Evolutionary conservation across 2,797 vertebrate species (phyloP).

Genomic region (Knipowitschia caucasica): DNA sequence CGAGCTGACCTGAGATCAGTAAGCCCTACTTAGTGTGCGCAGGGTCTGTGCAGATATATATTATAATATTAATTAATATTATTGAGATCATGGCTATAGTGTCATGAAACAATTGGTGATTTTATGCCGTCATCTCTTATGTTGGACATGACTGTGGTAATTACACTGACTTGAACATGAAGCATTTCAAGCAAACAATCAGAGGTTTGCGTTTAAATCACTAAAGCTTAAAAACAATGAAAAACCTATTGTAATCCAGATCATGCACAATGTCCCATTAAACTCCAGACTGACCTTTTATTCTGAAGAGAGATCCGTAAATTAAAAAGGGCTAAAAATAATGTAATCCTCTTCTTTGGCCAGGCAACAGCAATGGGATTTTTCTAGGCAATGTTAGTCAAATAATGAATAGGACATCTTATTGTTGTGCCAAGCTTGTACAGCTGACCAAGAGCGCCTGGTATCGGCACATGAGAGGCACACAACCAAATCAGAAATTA

Average conservation of each 20-base stretch:
- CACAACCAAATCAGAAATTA: too few relatives aligned
- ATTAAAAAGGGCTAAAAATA: slow-evolving; percentile 67
- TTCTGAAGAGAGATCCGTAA: slow-evolving; percentile 60
- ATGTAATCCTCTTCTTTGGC: slow-evolving; percentile 58
- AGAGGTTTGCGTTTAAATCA: slow-evolving; percentile 42
- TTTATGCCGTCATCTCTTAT: slow-evolving; percentile 12
- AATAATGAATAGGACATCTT: too few relatives aligned
- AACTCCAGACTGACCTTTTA: slow-evolving; percentile 63
- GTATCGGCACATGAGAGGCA: too few relatives aligned
- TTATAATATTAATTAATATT: not conserved
- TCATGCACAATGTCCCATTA: slow-evolving; percentile 74
- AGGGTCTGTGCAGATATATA: not conserved
- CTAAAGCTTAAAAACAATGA: slow-evolving; percentile 65
- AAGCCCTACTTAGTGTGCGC: not conserved
- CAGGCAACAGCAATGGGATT: slow-evolving; percentile 34
- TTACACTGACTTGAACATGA: slow-evolving; percentile 41
- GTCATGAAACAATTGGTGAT: slow-evolving; percentile 26
- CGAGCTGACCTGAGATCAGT: not conserved
- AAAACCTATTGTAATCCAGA: slow-evolving; percentile 73
- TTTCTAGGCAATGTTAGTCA: slow-evolving; percentile 24
- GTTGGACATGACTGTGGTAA: slow-evolving; percentile 39
- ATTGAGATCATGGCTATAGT: not conserved
- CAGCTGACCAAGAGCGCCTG: too few relatives aligned
- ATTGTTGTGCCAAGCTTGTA: too few relatives aligned
- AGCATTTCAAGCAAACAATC: slow-evolving; percentile 39